Percentiles rank a stretch among this genome's conserved stretches.
Conservation (phyloP, 2,888 invertebrate genomes). For the Rambutsinella grinnellia region DNA sequence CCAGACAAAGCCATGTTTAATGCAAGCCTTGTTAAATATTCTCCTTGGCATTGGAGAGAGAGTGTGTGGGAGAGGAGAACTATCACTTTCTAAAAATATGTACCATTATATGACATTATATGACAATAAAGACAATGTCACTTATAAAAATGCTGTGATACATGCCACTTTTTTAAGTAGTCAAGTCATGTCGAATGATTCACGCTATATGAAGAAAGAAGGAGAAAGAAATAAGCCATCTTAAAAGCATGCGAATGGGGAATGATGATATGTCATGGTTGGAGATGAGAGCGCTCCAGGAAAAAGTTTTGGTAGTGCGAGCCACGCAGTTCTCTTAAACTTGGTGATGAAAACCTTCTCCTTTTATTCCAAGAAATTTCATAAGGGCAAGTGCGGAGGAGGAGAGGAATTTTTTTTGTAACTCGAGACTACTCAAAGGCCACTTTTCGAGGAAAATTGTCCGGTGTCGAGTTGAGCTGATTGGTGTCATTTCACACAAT, state of each 20-base stretch:
- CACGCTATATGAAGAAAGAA: too few species aligned
- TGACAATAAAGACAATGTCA: not conserved
- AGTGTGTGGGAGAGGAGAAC: constrained; percentile 1
- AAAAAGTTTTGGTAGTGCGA: too few species aligned
- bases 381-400: too few species aligned
- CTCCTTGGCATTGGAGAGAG: constrained; percentile 17
- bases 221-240: too few species aligned
- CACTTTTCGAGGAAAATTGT: not conserved
- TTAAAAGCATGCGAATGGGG: too few species aligned
- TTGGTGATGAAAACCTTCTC: too few species aligned
- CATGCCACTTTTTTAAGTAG: not conserved
- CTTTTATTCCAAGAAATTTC: too few species aligned
- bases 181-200: not conserved
- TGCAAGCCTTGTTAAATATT: not conserved
- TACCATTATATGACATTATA: not conserved
- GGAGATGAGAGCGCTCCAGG: too few species aligned
- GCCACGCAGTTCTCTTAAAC: too few species aligned
- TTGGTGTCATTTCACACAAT: not conserved
- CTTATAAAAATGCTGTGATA: too few species aligned
- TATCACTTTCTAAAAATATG: not conserved
- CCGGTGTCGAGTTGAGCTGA: not conserved
- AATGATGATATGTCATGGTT: too few species aligned
- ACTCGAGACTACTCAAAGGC: not conserved
- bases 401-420: not conserved
- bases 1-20: not conserved